Percentiles rank a stretch among this genome's conserved stretches.
Evolutionary conservation across 2,113 vertebrate species (phyloP).

Genomic region (Dicentrarchus labrax): DNA sequence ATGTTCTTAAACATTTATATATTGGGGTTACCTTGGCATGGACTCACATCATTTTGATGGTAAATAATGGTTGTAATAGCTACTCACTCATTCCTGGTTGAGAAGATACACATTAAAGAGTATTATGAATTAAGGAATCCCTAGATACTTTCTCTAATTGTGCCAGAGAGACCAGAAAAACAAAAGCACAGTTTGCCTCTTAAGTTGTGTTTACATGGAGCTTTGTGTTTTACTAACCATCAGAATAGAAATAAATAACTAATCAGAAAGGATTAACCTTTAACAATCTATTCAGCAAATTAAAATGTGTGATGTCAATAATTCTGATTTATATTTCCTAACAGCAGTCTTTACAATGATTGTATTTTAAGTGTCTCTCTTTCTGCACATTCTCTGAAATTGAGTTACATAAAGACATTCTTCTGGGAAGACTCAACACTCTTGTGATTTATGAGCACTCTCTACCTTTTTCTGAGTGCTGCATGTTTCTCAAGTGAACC

Average conservation of each 20-base stretch:
- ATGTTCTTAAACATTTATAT: neutral
- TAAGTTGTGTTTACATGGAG: neutral
- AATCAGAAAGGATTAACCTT: neutral
- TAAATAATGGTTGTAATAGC: neutral
- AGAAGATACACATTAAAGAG: neutral
- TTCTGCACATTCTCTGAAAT: conserved; percentile 1
- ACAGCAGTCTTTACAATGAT: neutral
- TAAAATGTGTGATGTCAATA: neutral
- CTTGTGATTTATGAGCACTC: conserved; percentile 11
- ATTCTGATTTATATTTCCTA: neutral
- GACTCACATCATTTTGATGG: neutral
- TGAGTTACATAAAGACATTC: neutral
- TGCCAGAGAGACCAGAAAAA: neutral
- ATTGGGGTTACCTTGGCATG: neutral
- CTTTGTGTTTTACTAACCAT: neutral
- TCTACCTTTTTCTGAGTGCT: conserved; percentile 12
- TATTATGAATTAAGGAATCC: neutral
- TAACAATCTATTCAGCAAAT: neutral
- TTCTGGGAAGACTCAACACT: conserved; percentile 4
- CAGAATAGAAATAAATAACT: neutral
- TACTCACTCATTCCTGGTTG: neutral
- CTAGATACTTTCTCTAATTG: neutral
- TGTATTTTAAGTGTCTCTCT: neutral
- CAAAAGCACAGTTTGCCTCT: neutral
- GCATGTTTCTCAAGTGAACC: conserved; percentile 23